A percentile compares a stretch with the other conserved stretches of the same genome.
phyloP scores from a whole-genome alignment of 2,797 vertebrate species.

The Acipenser oxyrinchus region DNA sequence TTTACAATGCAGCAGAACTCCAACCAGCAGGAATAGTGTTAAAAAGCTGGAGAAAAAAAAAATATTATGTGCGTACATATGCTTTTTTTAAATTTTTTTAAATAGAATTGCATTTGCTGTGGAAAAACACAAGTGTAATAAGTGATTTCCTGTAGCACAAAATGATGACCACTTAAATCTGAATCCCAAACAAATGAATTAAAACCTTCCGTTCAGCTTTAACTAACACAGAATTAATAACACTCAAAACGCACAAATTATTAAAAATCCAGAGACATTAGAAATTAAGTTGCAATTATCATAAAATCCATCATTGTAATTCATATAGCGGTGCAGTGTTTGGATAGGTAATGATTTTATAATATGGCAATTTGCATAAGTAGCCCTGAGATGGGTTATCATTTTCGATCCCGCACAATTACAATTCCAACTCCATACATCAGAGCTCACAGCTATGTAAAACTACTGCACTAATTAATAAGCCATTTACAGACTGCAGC shows the following conservation, averaged over 20 bases:
- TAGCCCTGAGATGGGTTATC: constrained; percentile 97
- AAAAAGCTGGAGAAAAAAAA: constrained; percentile 10
- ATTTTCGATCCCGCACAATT: constrained; percentile 93
- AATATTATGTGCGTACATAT: constrained; percentile 9
- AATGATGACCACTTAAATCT: constrained; percentile 44
- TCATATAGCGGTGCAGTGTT: constrained; percentile 94
- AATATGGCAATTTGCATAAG: constrained; percentile 99
- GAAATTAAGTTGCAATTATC: constrained; percentile 99
- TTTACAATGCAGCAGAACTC: not conserved
- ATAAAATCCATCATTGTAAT: constrained; percentile 99
- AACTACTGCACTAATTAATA: constrained; percentile 99
- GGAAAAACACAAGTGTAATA: constrained; percentile 24
- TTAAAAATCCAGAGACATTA: constrained; percentile 79
- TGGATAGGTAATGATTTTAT: constrained; percentile 99
- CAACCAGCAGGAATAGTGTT: constrained; percentile 6
- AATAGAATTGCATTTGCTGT: constrained; percentile 23
- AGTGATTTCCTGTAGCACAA: constrained; percentile 35
- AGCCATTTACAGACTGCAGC: constrained; percentile 97
- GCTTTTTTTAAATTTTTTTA: constrained; percentile 27
- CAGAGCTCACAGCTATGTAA: constrained; percentile 98
- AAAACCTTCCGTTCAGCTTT: constrained; percentile 71
- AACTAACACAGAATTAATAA: constrained; percentile 96
- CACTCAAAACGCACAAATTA: constrained; percentile 82
- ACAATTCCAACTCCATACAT: constrained; percentile 94
- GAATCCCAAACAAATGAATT: constrained; percentile 51